phyloP scores from a whole-genome alignment of 2,888 invertebrate species.

The Drepanosiphum platanoidis region DNA sequence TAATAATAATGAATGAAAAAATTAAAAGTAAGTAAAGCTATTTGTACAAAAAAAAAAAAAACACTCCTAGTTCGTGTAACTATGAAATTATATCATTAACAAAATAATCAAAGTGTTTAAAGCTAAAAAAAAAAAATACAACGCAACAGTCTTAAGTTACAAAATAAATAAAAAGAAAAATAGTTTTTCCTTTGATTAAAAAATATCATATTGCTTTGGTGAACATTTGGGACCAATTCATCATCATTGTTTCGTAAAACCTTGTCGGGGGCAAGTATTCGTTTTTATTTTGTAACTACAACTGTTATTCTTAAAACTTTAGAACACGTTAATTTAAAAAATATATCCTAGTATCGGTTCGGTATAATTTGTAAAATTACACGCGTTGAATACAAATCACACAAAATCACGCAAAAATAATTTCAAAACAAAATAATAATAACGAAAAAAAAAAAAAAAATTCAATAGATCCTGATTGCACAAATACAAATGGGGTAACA shows the following conservation, averaged over 20 bases:
- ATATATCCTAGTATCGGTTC: slow-evolving; percentile 19
- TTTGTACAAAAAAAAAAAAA: background rate
- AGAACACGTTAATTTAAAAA: slow-evolving; percentile 32
- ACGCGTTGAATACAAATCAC: slow-evolving; percentile 46
- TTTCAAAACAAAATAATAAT: slow-evolving; percentile 44
- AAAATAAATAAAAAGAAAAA: slow-evolving; percentile 56
- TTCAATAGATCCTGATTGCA: slow-evolving; percentile 55
- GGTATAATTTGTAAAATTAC: slow-evolving; percentile 42
- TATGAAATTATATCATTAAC: slow-evolving; percentile 16
- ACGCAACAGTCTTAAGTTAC: slow-evolving; percentile 57
- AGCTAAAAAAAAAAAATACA: slow-evolving; percentile 39
- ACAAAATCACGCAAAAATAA: slow-evolving; percentile 50
- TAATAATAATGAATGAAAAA: slow-evolving; percentile 21
- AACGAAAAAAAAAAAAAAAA: slow-evolving; percentile 27
- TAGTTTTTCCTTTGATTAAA: slow-evolving; percentile 29
- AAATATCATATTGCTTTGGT: slow-evolving; percentile 51
- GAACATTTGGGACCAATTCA: slow-evolving; percentile 11
- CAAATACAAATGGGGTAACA: slow-evolving; percentile 57
- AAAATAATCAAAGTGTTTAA: slow-evolving; percentile 50
- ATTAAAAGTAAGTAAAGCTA: slow-evolving; percentile 11
- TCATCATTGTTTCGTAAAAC: background rate
- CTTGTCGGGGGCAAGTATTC: background rate
- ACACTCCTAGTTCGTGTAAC: slow-evolving; percentile 19
- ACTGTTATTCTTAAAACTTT: slow-evolving; percentile 29
- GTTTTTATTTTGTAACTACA: slow-evolving; percentile 53